Conservation (phyloP, 2,888 invertebrate genomes). For the Odontocolon sp. region DNA sequence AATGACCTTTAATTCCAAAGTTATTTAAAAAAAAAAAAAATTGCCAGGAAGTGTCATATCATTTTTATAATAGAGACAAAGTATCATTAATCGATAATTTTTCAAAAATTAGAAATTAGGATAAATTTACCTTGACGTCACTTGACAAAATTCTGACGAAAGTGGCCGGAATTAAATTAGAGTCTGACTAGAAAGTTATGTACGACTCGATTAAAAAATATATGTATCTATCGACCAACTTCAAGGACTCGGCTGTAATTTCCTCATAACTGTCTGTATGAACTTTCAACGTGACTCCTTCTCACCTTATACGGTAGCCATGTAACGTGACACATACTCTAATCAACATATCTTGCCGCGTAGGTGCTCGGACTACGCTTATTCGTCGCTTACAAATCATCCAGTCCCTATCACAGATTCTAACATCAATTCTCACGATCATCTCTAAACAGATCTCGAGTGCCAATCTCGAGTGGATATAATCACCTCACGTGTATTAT, state of each 20-base stretch:
- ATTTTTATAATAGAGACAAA: too few species aligned
- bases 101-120: too few species aligned
- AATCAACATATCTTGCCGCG: conserved; percentile 19
- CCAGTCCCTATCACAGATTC: neutral
- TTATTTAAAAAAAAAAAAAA: too few species aligned
- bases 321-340: conserved; percentile 11
- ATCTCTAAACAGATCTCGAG: conserved; percentile 3
- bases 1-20: too few species aligned
- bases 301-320: conserved; percentile 43
- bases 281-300: conserved; percentile 16
- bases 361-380: conserved; percentile 16
- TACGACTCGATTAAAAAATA: too few species aligned
- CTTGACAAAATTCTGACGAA: too few species aligned
- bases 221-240: neutral
- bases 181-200: too few species aligned
- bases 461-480: conserved; percentile 18
- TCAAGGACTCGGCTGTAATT: neutral
- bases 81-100: too few species aligned
- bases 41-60: too few species aligned
- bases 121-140: too few species aligned
- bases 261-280: too few species aligned
- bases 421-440: neutral
- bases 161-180: too few species aligned
- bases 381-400: neutral
- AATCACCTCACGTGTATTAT: neutral